Conservation (phyloP, 2,113 vertebrate genomes). For the Columbina picui region DNA sequence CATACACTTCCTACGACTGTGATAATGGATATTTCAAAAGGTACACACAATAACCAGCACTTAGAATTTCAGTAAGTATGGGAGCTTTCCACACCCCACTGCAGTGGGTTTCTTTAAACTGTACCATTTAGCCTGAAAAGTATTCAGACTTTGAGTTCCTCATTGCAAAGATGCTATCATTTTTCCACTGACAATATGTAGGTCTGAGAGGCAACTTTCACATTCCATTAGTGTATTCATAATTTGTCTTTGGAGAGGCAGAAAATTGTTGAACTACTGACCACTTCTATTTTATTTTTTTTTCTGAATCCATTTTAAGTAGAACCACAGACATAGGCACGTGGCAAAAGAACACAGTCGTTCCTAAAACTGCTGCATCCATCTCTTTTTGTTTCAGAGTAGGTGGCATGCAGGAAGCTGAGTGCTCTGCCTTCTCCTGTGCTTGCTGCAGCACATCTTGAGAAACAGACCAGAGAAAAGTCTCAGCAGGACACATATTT, state of each 20-base stretch:
- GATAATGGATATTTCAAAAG: neutral
- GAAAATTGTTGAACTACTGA: neutral
- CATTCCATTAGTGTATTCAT: neutral
- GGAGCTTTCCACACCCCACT: neutral
- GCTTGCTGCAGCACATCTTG: neutral
- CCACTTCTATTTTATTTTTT: neutral
- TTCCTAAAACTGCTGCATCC: neutral
- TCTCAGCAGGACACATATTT: neutral
- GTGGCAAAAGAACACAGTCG: accelerated
- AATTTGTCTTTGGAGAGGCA: neutral
- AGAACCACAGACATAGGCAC: neutral
- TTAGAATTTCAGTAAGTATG: neutral
- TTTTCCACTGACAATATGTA: neutral
- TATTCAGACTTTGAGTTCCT: neutral
- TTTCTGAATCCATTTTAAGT: neutral
- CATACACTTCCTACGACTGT: accelerated
- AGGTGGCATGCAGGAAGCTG: neutral
- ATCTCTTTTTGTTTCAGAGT: neutral
- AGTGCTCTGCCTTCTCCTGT: neutral
- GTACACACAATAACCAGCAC: neutral
- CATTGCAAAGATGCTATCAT: neutral
- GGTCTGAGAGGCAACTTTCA: neutral
- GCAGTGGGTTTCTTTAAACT: neutral
- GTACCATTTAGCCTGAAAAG: neutral
- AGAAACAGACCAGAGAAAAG: neutral